Evolutionary conservation across 53 echinoderm and acorn worm genomes (phyloP), one percentile per base, ranked within the genome.

Genomic region (Stichopus horrens): DNA sequence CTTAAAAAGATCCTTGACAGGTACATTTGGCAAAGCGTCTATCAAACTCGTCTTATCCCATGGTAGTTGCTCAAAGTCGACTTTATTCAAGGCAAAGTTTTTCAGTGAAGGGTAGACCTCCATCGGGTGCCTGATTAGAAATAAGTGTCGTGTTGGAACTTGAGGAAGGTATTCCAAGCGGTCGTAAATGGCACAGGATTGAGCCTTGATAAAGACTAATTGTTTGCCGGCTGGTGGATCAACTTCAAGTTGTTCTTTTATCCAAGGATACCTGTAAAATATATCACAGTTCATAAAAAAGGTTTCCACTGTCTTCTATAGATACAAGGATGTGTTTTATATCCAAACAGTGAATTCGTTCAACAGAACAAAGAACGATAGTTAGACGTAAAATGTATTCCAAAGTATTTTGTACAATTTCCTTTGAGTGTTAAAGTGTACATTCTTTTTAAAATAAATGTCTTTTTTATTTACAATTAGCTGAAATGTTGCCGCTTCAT

Each of bases 131-230:
- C 77, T 51, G 7, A 76, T 76, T 52, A 76, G 51, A 51, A 76
- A 76, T 52, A 20, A 13, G 77, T 76, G 77, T 51, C 77, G 77
- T n/a, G 16, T 76, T 53, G 77, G 77, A 11, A 76, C 77, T 23
- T 76, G 14, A 9, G 77, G 77, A 7, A 76, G 77, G 21, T 54
- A 53, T 5, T 52, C 53, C 14, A 23, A 4, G 14, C 21, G 52
- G 77, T 76, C 77, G 16, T 5, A 76, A 10, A 76, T 76, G 16
- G 77, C 77, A 16, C 77, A 76, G 5, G 77, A 51, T 51, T 76
- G 77, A 16, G 21, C 77, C 54, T 76, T 76, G 52, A 76, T 76
- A 51, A 76, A 76, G 7, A 76, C 52, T 1, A 76, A 21, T 52
- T 76, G 14, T 16, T 76, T 76, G 8, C 54, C 77, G 9, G 16